Conservation (phyloP, 2,888 invertebrate species). For the Patella caerulea region DNA sequence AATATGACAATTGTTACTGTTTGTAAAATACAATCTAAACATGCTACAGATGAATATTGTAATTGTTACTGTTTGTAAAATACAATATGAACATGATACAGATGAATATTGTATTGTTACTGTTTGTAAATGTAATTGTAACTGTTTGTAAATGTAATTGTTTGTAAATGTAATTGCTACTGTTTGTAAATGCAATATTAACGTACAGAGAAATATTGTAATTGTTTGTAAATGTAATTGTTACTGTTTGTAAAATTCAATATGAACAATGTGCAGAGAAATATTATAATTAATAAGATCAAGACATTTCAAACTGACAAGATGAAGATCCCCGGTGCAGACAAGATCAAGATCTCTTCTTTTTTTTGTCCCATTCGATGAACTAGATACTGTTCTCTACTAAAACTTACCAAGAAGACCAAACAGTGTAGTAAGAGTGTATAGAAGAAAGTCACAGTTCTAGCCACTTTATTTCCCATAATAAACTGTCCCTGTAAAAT, state of each 20-base stretch:
- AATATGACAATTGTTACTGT: no score
- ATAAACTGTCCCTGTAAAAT: conserved; percentile 72
- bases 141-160: conserved; percentile 51
- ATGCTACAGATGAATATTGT: not conserved
- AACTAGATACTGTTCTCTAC: not conserved
- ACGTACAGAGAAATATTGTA: not conserved
- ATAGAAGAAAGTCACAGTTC: conserved; percentile 74
- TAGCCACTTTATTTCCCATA: conserved; percentile 72
- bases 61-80: conserved; percentile 67
- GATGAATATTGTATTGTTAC: not conserved
- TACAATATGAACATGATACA: conserved; percentile 54
- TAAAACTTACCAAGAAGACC: conserved; percentile 72
- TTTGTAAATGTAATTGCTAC: conserved; percentile 73
- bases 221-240: conserved; percentile 68
- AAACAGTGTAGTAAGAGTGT: conserved; percentile 73
- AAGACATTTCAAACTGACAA: no score
- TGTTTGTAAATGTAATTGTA: conserved; percentile 64
- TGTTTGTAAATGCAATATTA: conserved; percentile 42
- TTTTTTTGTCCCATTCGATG: not conserved
- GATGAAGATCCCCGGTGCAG: no score
- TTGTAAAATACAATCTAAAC: no score
- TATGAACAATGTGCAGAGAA: conserved; percentile 18
- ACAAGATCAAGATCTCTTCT: no score
- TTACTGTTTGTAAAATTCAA: conserved; percentile 71
- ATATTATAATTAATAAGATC: no score